A percentile compares a stretch with the other conserved stretches of the same genome.
These are phyloP conservation scores for Crambe crambe DNA, from an alignment of 37 sponge, comb jelly and placozoan genomes.

Conservation along the genomic window DNA sequence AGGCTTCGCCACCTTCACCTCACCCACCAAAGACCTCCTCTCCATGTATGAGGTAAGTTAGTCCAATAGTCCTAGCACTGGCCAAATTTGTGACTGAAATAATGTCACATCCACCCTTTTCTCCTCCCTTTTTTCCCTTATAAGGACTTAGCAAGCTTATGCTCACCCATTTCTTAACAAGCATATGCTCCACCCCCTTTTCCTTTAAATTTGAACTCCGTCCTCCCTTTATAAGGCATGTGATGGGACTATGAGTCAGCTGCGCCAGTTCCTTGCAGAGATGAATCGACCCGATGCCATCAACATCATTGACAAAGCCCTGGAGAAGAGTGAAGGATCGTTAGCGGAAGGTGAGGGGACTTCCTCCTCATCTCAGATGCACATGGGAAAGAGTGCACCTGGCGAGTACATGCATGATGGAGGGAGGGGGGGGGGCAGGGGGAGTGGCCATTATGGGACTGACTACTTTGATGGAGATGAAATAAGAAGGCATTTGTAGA, in stretches of 20 bases:
- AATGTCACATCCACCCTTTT: too few species aligned
- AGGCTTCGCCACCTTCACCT: constrained; percentile 51
- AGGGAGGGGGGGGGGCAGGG: neutral
- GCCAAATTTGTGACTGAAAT: too few species aligned
- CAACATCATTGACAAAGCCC: constrained; percentile 57
- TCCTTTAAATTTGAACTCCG: neutral
- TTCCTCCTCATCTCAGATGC: neutral
- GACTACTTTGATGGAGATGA: neutral
- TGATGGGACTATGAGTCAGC: constrained; percentile 54
- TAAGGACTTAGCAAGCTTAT: neutral
- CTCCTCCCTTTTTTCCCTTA: neutral
- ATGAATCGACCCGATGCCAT: constrained; percentile 59
- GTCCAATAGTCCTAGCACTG: too few species aligned
- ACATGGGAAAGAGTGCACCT: constrained; percentile 3
- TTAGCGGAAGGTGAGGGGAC: neutral
- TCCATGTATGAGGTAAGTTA: constrained; percentile 72
- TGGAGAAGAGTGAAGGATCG: constrained; percentile 23
- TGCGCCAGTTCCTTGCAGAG: constrained; percentile 39
- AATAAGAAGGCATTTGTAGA: neutral
- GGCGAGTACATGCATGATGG: neutral
- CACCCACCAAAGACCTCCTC: constrained; percentile 74
- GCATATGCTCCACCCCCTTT: neutral
- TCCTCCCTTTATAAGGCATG: constrained; percentile 39
- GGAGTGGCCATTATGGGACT: too few species aligned
- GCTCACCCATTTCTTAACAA: neutral